Base-by-base conservation (phyloP, 2,888 invertebrate species). In the Athalia circularis region DNA sequence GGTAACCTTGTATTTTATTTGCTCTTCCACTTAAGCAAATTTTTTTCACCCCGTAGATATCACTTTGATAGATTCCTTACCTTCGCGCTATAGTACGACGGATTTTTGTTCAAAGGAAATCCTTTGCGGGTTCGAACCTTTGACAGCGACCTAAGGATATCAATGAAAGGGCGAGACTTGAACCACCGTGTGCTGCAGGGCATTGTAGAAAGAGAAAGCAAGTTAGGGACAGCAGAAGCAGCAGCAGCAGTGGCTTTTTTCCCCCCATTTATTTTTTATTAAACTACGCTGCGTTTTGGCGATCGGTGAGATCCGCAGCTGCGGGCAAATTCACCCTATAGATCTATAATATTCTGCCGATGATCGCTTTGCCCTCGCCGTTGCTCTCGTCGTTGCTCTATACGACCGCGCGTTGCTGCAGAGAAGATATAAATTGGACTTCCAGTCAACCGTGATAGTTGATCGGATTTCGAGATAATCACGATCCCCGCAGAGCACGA, bases 91-190 rank as follows among this genome's bases (percentile, higher is more conserved):
- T 48, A 48, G 48, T 67, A 8, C 15, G 50, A 15, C 7, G 52
- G 52, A 9, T 62, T 52, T 72, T 72, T 72, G 57, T 72, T 72
- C 72, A 72, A 72, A 72, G 72, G 72, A 59, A 57, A 72, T 72
- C 59, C 47, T 47, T 59, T 45, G 72, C 72, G 47, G 57, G 57
- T 72, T 72, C 59, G 15, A 72, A 48, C 72, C 72, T 59, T 45
- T n/a, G 29, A 54, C 54, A 54, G 9, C 15, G n/a, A 6, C 11
- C 43, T 15, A 9, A 54, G 54, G 6, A 43, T 72, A 29, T 67
- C 29, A 29, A 29, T 52, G 11, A 6, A 54, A 15, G 11, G 68
- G 59, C 59, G 13, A 57, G 47, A 72, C 57, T 72, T 59, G 72
- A 47, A 59, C 29, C 29, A 29, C 29, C 29, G 29, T 29, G 29